Percentiles rank a stretch among this genome's conserved stretches.
Conservation (phyloP, 2,797 vertebrate species). For the Poeciliopsis paucimaculata region DNA sequence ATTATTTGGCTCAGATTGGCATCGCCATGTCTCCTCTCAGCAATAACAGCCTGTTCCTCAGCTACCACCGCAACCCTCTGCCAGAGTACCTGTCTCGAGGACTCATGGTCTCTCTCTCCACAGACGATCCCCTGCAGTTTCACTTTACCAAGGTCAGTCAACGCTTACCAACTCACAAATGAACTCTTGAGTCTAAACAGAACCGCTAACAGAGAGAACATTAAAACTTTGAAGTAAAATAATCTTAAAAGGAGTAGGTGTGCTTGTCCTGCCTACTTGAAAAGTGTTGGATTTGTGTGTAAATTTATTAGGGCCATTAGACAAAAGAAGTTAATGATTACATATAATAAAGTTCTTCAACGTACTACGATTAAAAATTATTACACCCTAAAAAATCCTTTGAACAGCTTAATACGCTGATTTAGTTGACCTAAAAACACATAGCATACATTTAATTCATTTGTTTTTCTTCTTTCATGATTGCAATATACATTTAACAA, state of each 20-base stretch:
- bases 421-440: not conserved
- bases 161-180: not conserved
- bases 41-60: constrained; percentile 98
- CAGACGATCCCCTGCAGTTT: constrained; percentile 96
- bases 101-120: constrained; percentile 95
- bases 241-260: not conserved
- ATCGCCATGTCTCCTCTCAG: constrained; percentile 98
- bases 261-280: not conserved
- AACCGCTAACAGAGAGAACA: not conserved
- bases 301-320: not conserved
- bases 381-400: not conserved
- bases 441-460: not conserved
- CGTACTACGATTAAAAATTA: not conserved
- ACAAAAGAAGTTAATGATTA: not conserved
- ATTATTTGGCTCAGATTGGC: constrained; percentile 97
- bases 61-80: constrained; percentile 96
- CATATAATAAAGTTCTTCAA: not conserved
- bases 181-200: not conserved
- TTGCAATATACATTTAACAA: not conserved
- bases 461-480: not conserved
- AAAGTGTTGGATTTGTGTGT: not conserved
- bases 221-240: not conserved
- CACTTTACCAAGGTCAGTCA: constrained; percentile 94
- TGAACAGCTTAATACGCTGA: not conserved
- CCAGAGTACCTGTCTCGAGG: constrained; percentile 96